These are phyloP conservation scores for Cecropterus lyciades DNA, from an alignment of 1,140 invertebrate species.

Conservation along the genomic window DNA sequence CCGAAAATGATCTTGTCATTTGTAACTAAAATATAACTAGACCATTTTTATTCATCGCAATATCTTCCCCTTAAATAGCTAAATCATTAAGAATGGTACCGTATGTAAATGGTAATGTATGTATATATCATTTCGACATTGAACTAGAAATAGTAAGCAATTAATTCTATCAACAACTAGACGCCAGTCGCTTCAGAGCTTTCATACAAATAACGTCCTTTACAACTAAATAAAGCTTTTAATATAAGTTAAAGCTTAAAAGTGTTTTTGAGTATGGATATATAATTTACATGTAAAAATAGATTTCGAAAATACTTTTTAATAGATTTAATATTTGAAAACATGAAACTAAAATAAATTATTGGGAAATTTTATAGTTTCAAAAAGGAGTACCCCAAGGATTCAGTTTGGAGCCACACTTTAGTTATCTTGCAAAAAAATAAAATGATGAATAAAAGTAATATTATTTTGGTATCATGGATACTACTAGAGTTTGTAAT, in stretches of 20 bases:
- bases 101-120: too few species aligned
- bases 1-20: too few species aligned
- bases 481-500: constrained; percentile 41
- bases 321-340: not conserved
- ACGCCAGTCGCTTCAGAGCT: constrained; percentile 29
- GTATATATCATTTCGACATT: constrained; percentile 28
- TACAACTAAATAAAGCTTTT: not conserved
- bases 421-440: not conserved
- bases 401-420: not conserved
- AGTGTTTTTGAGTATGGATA: too few species aligned
- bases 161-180: constrained; percentile 21
- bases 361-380: not conserved
- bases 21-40: too few species aligned
- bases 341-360: not conserved
- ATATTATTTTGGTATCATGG: constrained; percentile 5
- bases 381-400: constrained; percentile 18
- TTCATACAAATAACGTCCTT: constrained; percentile 3
- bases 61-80: constrained; percentile 2
- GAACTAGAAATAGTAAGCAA: constrained; percentile 34
- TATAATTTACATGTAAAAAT: too few species aligned
- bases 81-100: constrained; percentile 8
- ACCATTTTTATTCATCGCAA: not conserved
- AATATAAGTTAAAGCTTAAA: not conserved
- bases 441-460: constrained; percentile 2
- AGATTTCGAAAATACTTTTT: too few species aligned